Conservation (phyloP, 2,888 invertebrate genomes). For the Notodonta ziczac region DNA sequence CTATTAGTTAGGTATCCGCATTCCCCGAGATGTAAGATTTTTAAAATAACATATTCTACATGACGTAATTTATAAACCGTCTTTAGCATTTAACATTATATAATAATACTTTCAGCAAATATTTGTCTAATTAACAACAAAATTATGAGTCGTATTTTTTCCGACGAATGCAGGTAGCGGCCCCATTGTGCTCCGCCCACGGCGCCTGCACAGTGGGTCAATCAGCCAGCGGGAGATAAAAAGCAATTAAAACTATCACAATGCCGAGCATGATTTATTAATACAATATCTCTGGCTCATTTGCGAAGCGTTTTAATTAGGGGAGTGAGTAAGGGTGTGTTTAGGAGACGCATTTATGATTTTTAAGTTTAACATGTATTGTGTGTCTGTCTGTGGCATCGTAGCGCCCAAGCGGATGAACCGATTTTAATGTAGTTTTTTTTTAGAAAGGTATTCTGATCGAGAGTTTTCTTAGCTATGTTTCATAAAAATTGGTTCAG, state of each 20-base stretch:
- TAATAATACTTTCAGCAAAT: constrained; percentile 19
- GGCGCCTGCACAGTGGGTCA: constrained; percentile 26
- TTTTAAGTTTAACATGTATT: too few species aligned
- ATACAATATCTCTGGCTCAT: background rate
- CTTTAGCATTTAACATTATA: too few species aligned
- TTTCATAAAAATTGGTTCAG: too few species aligned
- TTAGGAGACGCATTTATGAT: background rate
- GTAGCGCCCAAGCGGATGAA: too few species aligned
- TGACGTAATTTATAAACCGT: too few species aligned
- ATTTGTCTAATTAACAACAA: constrained; percentile 30
- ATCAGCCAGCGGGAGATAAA: constrained; percentile 31
- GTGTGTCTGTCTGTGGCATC: too few species aligned
- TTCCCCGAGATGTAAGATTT: too few species aligned
- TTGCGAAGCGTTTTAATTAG: background rate
- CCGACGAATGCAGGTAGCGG: constrained; percentile 27
- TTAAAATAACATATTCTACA: too few species aligned
- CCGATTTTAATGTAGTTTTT: too few species aligned
- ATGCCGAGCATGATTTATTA: constrained; percentile 30
- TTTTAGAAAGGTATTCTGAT: too few species aligned
- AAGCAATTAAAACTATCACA: constrained; percentile 34
- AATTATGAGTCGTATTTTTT: constrained; percentile 21
- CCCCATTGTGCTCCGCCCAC: constrained; percentile 24
- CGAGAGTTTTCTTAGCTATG: too few species aligned
- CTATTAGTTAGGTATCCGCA: too few species aligned
- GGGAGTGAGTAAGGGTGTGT: background rate